Conservation (phyloP, 2,113 vertebrate genomes). For the Procavia capensis region DNA sequence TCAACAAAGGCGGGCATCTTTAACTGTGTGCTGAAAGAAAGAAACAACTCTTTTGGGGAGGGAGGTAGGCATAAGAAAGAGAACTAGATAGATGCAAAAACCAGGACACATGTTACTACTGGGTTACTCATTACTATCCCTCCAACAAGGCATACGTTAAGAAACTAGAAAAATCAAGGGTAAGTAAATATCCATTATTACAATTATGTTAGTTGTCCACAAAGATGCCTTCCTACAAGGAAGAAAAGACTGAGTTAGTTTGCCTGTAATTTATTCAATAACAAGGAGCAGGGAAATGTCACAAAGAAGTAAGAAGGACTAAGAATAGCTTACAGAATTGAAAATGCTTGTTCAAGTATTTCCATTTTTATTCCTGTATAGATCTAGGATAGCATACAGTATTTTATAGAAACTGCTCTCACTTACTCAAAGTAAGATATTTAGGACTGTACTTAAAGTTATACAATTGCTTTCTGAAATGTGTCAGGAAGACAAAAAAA, state of each 20-base stretch:
- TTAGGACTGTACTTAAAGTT: not conserved
- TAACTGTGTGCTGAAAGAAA: not conserved
- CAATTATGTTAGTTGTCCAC: not conserved
- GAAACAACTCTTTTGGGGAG: not conserved
- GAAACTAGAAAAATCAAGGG: not conserved
- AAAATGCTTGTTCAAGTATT: not conserved
- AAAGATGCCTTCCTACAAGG: not conserved
- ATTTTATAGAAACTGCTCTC: not conserved
- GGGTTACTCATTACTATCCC: not conserved
- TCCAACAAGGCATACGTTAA: not conserved
- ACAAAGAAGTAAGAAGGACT: not conserved
- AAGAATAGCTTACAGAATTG: not conserved
- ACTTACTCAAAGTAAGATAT: not conserved
- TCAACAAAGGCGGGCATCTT: not conserved
- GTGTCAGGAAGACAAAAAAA: not conserved
- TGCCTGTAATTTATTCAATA: conserved; percentile 40
- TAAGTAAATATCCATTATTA: not conserved
- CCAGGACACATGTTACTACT: not conserved
- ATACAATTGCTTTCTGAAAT: not conserved
- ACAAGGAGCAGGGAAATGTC: not conserved
- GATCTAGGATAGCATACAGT: not conserved
- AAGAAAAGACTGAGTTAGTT: not conserved
- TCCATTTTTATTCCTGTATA: not conserved
- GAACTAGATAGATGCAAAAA: not conserved
- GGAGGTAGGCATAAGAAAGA: not conserved